Evolutionary conservation across 2,888 invertebrate species (phyloP).

Genomic region (Isotomurus palustris): DNA sequence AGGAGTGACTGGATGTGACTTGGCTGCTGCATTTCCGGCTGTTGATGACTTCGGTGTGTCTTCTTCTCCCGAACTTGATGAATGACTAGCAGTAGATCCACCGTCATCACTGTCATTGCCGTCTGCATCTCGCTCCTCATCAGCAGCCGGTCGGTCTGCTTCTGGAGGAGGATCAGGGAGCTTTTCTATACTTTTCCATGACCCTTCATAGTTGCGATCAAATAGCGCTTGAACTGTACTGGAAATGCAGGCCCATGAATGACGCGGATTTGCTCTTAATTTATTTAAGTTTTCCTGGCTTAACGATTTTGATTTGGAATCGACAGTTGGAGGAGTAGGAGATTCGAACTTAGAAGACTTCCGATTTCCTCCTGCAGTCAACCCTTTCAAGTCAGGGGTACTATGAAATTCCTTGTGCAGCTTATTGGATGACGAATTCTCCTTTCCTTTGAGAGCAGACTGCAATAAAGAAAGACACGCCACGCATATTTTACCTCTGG

Average conservation of each 20-base stretch:
- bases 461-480: slow-evolving; percentile 14
- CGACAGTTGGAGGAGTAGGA: slow-evolving; percentile 18
- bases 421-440: slow-evolving; percentile 31
- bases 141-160: slow-evolving; percentile 41
- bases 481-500: background rate
- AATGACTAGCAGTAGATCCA: slow-evolving; percentile 9
- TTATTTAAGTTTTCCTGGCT: slow-evolving; percentile 62
- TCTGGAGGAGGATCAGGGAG: slow-evolving; percentile 34
- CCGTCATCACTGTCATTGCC: slow-evolving; percentile 32
- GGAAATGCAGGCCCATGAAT: slow-evolving; percentile 47
- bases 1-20: slow-evolving; percentile 17
- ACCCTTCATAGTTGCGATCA: slow-evolving; percentile 46
- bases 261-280: slow-evolving; percentile 46
- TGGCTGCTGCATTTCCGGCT: background rate
- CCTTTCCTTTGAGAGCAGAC: slow-evolving; percentile 43
- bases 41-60: slow-evolving; percentile 38
- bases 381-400: slow-evolving; percentile 66
- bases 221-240: slow-evolving; percentile 36
- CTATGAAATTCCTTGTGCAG: slow-evolving; percentile 80
- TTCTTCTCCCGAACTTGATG: slow-evolving; percentile 30
- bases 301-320: slow-evolving; percentile 49
- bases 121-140: slow-evolving; percentile 47
- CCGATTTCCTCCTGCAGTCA: slow-evolving; percentile 15
- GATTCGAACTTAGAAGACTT: too few relatives aligned
- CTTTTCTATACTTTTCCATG: slow-evolving; percentile 48